A percentile compares a stretch with the other conserved stretches of the same genome.
These are phyloP conservation scores for Theretra japonica DNA, from an alignment of 2,888 invertebrate species.

Conservation along the genomic window DNA sequence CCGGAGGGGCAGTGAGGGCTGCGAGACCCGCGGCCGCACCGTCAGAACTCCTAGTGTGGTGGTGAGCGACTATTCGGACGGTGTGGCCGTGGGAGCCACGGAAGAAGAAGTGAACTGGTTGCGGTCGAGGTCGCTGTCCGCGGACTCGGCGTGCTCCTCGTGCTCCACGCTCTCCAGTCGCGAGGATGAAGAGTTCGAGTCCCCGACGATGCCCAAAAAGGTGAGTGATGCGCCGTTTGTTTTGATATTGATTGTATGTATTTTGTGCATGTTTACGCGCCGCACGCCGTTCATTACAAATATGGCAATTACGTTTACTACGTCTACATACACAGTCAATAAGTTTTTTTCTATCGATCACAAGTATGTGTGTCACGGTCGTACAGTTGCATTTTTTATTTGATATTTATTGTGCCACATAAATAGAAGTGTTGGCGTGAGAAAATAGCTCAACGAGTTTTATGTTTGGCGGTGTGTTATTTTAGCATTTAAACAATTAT, in stretches of 20 bases:
- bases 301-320: constrained; percentile 26
- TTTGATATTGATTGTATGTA: constrained; percentile 14
- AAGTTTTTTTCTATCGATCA: constrained; percentile 27
- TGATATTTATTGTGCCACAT: constrained; percentile 27
- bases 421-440: constrained; percentile 29
- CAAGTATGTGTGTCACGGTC: constrained; percentile 32
- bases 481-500: background rate
- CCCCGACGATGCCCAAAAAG: constrained; percentile 79
- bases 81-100: constrained; percentile 75
- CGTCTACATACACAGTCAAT: constrained; percentile 25
- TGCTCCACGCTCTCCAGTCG: constrained; percentile 90
- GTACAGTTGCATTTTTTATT: constrained; percentile 30
- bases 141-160: constrained; percentile 90
- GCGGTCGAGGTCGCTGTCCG: constrained; percentile 80
- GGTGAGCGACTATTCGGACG: constrained; percentile 94
- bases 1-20: constrained; percentile 79
- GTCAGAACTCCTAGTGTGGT: constrained; percentile 94
- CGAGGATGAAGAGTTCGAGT: constrained; percentile 86
- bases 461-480: constrained; percentile 13
- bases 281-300: constrained; percentile 18
- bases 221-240: constrained; percentile 56
- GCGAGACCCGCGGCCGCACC: constrained; percentile 81
- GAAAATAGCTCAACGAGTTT: constrained; percentile 27
- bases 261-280: constrained; percentile 20
- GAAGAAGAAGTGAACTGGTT: constrained; percentile 79